A percentile compares a stretch with the other conserved stretches of the same genome.
Conservation (phyloP, 2,113 vertebrate species). For the Cyprinodon brontotheroides region DNA sequence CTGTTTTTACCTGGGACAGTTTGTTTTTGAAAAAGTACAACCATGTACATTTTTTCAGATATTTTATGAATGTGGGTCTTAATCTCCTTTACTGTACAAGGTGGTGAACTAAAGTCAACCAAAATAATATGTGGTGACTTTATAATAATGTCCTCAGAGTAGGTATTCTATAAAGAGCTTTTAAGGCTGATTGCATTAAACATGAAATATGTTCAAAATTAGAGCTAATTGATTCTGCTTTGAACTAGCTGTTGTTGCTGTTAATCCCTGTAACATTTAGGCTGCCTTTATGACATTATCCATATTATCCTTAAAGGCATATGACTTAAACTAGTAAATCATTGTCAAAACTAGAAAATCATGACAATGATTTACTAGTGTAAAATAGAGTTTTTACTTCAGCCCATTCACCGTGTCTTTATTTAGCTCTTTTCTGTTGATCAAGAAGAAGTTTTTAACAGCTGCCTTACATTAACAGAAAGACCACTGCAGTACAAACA, state of each 20-base stretch:
- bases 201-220: neutral
- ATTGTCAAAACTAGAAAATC: too few relatives aligned
- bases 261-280: neutral
- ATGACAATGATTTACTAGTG: too few relatives aligned
- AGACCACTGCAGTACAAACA: neutral
- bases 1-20: neutral
- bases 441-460: neutral
- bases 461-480: neutral
- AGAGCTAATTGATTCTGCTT: neutral
- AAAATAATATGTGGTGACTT: neutral
- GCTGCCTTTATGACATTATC: neutral
- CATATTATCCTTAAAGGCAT: too few relatives aligned
- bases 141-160: neutral
- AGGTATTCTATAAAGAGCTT: neutral
- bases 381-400: too few relatives aligned
- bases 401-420: too few relatives aligned
- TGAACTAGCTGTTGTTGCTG: neutral
- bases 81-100: neutral
- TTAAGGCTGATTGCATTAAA: neutral
- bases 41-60: neutral
- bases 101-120: neutral
- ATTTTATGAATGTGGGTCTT: neutral
- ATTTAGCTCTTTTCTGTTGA: neutral
- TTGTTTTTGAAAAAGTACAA: neutral
- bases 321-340: too few relatives aligned